Percentiles rank a stretch among this genome's conserved stretches.
Conservation (phyloP, 2,888 invertebrate genomes). For the Sussaba pulchella region DNA sequence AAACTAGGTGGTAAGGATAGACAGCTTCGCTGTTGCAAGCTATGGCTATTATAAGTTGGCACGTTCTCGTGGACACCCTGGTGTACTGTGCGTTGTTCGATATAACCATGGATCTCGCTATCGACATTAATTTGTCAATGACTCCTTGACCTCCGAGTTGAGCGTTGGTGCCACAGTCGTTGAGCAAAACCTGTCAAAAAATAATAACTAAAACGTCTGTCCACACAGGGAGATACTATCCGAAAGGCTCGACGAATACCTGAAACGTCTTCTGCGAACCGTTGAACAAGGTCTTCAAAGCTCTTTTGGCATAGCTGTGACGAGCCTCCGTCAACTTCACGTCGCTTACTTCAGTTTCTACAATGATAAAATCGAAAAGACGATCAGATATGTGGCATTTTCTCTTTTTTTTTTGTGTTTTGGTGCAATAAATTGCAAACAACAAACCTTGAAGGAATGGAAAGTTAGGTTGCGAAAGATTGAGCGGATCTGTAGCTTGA, state of each 20-base stretch:
- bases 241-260: conserved; percentile 68
- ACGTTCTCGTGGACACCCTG: conserved; percentile 81
- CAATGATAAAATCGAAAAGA: conserved; percentile 20
- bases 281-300: conserved; percentile 82
- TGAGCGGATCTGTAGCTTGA: conserved; percentile 77
- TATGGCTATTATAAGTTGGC: conserved; percentile 82
- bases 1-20: conserved; percentile 81
- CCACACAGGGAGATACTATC: too few species aligned
- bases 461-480: conserved; percentile 76
- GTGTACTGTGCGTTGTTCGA: conserved; percentile 83
- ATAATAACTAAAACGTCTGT: not conserved
- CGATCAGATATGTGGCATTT: not conserved
- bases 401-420: not conserved
- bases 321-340: conserved; percentile 78
- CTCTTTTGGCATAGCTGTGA: conserved; percentile 81
- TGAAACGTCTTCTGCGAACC: conserved; percentile 83
- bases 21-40: conserved; percentile 81
- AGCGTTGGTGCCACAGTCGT: conserved; percentile 81
- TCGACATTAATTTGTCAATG: conserved; percentile 81
- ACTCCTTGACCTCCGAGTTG: conserved; percentile 81
- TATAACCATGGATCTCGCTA: conserved; percentile 82
- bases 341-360: conserved; percentile 81
- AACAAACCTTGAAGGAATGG: conserved; percentile 80
- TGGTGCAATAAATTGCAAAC: not conserved
- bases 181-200: conserved; percentile 77